phyloP scores from a whole-genome alignment of 2,113 vertebrate species.

The Heterocephalus glaber region DNA sequence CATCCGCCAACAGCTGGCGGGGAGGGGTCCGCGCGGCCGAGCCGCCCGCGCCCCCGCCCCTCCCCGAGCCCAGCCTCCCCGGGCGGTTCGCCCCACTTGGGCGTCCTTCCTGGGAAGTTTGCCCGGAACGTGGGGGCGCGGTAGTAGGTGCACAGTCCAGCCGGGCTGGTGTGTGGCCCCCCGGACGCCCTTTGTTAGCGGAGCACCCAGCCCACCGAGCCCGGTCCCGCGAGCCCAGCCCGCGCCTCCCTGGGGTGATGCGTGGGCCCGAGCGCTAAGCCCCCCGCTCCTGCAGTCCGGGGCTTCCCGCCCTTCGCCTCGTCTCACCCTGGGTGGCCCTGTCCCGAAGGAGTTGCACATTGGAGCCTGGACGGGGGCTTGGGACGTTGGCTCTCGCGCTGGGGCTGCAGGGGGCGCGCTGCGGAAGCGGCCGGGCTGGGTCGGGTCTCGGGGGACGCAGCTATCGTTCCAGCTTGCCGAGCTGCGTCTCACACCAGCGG shows the following conservation, averaged over 20 bases:
- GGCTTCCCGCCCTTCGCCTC: neutral
- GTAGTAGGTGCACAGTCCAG: neutral
- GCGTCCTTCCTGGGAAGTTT: neutral
- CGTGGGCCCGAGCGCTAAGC: no score
- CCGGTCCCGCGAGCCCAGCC: constrained; percentile 74
- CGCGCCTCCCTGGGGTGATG: constrained; percentile 78
- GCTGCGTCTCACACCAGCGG: neutral
- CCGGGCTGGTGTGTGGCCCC: neutral
- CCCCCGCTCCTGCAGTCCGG: no score
- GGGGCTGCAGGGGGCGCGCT: neutral
- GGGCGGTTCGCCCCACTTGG: neutral
- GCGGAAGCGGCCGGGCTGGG: neutral
- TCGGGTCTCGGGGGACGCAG: neutral
- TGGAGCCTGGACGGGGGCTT: neutral
- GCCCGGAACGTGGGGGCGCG: accelerated
- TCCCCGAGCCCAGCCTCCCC: neutral
- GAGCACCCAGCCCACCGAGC: constrained; percentile 62
- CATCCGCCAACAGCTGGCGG: constrained; percentile 25
- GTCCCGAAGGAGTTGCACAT: neutral
- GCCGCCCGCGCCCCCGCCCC: neutral
- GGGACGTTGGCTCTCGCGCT: neutral
- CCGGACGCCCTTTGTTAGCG: constrained; percentile 4
- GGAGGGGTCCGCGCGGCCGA: neutral
- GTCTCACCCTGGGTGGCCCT: neutral
- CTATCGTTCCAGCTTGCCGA: neutral